A percentile compares a stretch with the other conserved stretches of the same genome.
Conservation (phyloP, 2,113 vertebrate genomes). For the Ornithorhynchus anatinus region DNA sequence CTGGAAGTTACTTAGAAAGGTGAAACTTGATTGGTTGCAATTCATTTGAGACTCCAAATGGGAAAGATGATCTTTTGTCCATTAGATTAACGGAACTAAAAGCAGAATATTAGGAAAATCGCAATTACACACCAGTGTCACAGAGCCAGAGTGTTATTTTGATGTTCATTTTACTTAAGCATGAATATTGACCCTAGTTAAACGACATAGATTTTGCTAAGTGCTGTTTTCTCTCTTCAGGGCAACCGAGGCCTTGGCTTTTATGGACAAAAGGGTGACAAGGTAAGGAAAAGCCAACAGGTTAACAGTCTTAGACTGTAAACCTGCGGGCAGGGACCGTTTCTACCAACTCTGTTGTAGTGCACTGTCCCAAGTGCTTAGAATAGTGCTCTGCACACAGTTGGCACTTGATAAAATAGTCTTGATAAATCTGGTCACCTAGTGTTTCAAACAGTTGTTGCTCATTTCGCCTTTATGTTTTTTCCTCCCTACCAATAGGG, state of each 20-base stretch:
- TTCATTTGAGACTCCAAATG: not conserved
- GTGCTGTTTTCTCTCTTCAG: constrained; percentile 60
- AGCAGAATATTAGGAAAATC: not conserved
- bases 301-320: accelerated
- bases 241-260: constrained; percentile 76
- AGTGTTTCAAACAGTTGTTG: no score
- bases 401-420: no score
- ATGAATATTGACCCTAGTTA: not conserved
- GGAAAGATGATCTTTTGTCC: not conserved
- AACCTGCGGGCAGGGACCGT: no score
- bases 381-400: no score
- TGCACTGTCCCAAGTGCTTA: no score
- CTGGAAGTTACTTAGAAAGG: no score
- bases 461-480: not conserved
- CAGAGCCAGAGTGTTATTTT: not conserved
- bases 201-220: not conserved
- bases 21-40: no score
- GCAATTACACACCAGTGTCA: not conserved
- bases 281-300: constrained; percentile 61
- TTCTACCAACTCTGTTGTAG: no score
- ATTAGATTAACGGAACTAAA: not conserved
- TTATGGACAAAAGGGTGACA: constrained; percentile 76
- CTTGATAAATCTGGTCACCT: no score
- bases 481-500: constrained; percentile 53
- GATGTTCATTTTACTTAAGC: not conserved